These are phyloP conservation scores for Archocentrus centrarchus DNA, from an alignment of 2,113 vertebrate species.

Conservation along the genomic window DNA sequence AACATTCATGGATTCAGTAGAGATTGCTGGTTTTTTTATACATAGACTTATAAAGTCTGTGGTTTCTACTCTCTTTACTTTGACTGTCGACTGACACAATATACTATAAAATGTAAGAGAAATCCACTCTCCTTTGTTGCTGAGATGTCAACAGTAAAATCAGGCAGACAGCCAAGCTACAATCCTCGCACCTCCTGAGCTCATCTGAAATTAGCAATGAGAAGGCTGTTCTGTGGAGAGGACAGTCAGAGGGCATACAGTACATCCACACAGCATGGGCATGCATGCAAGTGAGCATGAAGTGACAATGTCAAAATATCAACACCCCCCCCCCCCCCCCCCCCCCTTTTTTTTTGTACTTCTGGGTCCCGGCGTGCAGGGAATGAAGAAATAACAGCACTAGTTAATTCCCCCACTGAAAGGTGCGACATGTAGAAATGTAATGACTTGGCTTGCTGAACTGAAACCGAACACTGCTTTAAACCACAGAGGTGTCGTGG, in stretches of 20 bases:
- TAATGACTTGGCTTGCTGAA: slow-evolving; percentile 83
- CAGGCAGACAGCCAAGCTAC: slow-evolving; percentile 52
- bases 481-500: slow-evolving; percentile 79
- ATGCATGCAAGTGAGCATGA: slow-evolving; percentile 38
- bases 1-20: neutral
- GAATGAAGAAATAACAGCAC: slow-evolving; percentile 74
- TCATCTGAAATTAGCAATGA: slow-evolving; percentile 47
- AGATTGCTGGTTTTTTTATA: neutral
- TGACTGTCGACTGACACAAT: slow-evolving; percentile 5
- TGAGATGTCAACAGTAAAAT: slow-evolving; percentile 51
- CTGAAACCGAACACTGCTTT: slow-evolving; percentile 81
- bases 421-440: slow-evolving; percentile 79
- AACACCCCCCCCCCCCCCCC: slow-evolving; percentile 10
- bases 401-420: slow-evolving; percentile 75
- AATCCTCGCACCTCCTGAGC: slow-evolving; percentile 34
- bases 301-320: slow-evolving; percentile 60
- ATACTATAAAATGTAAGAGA: slow-evolving; percentile 17
- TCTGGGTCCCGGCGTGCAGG: slow-evolving; percentile 51
- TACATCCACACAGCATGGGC: slow-evolving; percentile 15
- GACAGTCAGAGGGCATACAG: slow-evolving; percentile 51
- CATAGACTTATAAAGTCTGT: neutral
- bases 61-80: slow-evolving; percentile 6
- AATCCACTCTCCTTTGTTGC: slow-evolving; percentile 47
- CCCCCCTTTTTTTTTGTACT: slow-evolving; percentile 28
- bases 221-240: slow-evolving; percentile 36